These are phyloP conservation scores for Hylaeus anthracinus DNA, from an alignment of 1,140 invertebrate genomes.

Conservation along the genomic window DNA sequence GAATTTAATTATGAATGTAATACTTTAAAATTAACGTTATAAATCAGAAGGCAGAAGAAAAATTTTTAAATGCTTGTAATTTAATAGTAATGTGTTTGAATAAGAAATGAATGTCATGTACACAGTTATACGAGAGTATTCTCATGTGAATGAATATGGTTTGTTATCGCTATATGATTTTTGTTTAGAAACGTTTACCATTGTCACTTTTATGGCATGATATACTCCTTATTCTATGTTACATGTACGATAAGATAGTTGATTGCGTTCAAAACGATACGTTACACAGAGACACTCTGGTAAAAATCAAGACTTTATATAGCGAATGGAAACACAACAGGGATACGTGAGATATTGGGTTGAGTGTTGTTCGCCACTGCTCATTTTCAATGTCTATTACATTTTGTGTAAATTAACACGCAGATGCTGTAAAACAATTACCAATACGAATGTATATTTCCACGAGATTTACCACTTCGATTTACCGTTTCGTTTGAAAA, in stretches of 20 bases:
- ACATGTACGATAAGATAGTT: constrained; percentile 47
- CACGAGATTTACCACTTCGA: constrained; percentile 14
- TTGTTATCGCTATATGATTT: constrained; percentile 39
- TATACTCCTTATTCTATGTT: constrained; percentile 46
- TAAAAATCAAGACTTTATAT: neutral
- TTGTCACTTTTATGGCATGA: constrained; percentile 44
- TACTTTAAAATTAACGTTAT: constrained; percentile 14
- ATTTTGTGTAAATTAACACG: constrained; percentile 24
- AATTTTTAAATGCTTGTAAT: constrained; percentile 20
- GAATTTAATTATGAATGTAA: constrained; percentile 26
- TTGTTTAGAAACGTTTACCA: constrained; percentile 47
- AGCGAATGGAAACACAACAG: constrained; percentile 5
- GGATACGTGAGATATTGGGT: neutral
- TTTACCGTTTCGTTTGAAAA: neutral
- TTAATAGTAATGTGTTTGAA: constrained; percentile 9
- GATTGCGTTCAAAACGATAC: constrained; percentile 35
- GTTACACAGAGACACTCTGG: constrained; percentile 18
- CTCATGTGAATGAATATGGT: constrained; percentile 20
- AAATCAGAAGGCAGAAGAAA: constrained; percentile 37
- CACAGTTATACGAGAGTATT: constrained; percentile 32
- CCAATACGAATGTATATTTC: constrained; percentile 5
- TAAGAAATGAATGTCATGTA: constrained; percentile 36
- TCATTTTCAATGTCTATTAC: neutral
- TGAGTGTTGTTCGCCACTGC: neutral
- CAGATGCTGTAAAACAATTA: constrained; percentile 15